A percentile compares a stretch with the other conserved stretches of the same genome.
These are phyloP conservation scores for Papilio machaon DNA, from an alignment of 1,140 invertebrate species.

Conservation along the genomic window DNA sequence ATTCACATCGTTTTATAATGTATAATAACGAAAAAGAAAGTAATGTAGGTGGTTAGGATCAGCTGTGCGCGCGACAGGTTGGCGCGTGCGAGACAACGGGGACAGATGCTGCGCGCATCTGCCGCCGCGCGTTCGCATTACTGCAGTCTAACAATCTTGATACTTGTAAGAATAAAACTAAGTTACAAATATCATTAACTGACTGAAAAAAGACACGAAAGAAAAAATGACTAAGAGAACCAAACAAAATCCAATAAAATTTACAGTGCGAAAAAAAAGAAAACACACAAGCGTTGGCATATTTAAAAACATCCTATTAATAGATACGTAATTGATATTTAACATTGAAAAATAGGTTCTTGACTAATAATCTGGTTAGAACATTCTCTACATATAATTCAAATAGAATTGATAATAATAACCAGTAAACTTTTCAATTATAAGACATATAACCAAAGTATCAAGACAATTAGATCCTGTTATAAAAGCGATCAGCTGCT, in stretches of 20 bases:
- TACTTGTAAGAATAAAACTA: conserved; percentile 45
- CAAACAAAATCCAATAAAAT: too few species aligned
- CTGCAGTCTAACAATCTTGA: conserved; percentile 47
- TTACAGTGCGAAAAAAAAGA: too few species aligned
- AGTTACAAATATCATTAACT: background rate
- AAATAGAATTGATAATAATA: too few species aligned
- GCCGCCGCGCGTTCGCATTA: conserved; percentile 63
- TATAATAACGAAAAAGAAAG: conserved; percentile 52
- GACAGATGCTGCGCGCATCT: conserved; percentile 75
- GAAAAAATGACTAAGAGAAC: too few species aligned
- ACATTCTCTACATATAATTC: too few species aligned
- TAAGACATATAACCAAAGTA: background rate
- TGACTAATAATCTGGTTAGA: too few species aligned
- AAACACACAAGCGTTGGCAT: too few species aligned
- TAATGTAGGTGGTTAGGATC: conserved; percentile 57
- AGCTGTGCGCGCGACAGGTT: conserved; percentile 58
- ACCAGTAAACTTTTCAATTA: background rate
- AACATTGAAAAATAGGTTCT: too few species aligned
- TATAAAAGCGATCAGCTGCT: conserved; percentile 64
- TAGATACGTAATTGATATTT: too few species aligned
- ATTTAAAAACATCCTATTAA: too few species aligned
- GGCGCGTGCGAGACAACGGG: conserved; percentile 40
- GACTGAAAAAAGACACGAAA: background rate
- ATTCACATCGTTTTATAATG: background rate
- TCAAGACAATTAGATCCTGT: background rate